Evolutionary conservation across 2,113 vertebrate species (phyloP).

Genomic region (Martes martes): DNA sequence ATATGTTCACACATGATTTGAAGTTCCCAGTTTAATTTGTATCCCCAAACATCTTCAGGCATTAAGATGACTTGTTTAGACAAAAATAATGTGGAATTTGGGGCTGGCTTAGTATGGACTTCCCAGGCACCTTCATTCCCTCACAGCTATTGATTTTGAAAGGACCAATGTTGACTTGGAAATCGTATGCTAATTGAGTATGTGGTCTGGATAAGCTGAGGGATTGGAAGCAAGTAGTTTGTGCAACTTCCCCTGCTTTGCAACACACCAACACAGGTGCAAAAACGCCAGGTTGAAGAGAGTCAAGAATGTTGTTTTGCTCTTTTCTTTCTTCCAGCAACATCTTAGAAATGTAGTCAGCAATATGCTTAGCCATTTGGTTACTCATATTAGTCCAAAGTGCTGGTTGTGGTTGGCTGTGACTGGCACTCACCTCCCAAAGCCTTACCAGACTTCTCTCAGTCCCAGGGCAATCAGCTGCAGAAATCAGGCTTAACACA

Average conservation of each 20-base stretch:
- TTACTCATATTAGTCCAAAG: neutral
- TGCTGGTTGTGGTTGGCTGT: neutral
- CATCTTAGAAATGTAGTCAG: neutral
- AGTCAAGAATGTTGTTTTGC: neutral
- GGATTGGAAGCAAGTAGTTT: neutral
- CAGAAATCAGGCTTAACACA: neutral
- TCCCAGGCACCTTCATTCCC: neutral
- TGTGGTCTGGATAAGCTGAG: neutral
- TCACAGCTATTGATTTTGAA: neutral
- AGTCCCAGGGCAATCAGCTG: neutral
- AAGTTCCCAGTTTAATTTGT: neutral
- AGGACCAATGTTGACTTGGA: neutral
- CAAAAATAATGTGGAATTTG: neutral
- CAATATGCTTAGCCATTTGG: neutral
- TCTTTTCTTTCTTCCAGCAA: neutral
- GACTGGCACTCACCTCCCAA: neutral
- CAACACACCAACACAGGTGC: neutral
- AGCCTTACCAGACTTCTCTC: neutral
- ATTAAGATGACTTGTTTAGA: neutral
- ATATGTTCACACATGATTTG: neutral
- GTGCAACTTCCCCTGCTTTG: neutral
- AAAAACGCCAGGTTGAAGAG: neutral
- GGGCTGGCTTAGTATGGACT: neutral
- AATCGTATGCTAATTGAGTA: neutral
- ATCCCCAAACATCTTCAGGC: neutral